phyloP scores from a whole-genome alignment of 2,888 invertebrate species.

The Chymomyza caudatula region DNA sequence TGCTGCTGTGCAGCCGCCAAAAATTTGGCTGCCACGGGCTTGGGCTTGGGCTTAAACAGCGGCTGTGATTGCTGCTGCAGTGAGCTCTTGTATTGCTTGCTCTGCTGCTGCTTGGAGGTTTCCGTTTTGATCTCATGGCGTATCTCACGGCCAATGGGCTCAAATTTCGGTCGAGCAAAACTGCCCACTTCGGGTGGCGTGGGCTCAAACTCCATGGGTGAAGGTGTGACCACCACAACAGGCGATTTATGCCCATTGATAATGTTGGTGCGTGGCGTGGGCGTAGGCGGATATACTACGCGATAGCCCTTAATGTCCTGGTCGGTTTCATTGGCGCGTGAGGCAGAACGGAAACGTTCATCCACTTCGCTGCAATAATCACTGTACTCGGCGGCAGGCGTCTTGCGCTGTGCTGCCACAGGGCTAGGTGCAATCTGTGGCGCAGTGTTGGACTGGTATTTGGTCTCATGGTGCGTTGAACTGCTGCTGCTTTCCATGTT shows the following conservation, averaged over 20 bases:
- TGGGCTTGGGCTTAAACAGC: conserved; percentile 81
- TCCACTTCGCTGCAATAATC: conserved; percentile 87
- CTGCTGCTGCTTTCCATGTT: conserved; percentile 75
- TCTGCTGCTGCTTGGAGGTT: conserved; percentile 38
- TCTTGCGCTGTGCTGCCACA: conserved; percentile 79
- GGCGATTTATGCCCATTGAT: conserved; percentile 79
- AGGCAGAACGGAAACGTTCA: conserved; percentile 81
- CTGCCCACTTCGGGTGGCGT: conserved; percentile 77
- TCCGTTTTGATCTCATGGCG: conserved; percentile 69
- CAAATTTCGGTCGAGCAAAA: conserved; percentile 80
- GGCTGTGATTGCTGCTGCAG: conserved; percentile 62
- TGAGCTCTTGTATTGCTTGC: conserved; percentile 55
- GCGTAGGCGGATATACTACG: conserved; percentile 81
- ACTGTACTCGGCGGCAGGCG: conserved; percentile 80
- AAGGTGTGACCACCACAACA: conserved; percentile 77
- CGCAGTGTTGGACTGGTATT: conserved; percentile 30
- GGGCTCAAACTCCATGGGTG: conserved; percentile 81
- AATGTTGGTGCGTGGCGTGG: conserved; percentile 78
- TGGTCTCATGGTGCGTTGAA: conserved; percentile 55
- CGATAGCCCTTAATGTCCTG: conserved; percentile 80
- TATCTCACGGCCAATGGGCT: conserved; percentile 80
- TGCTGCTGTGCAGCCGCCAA: conserved; percentile 77
- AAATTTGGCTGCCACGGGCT: conserved; percentile 79
- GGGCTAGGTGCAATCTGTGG: conserved; percentile 80
- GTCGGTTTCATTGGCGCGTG: conserved; percentile 80